phyloP scores from a whole-genome alignment of 2,113 vertebrate genomes.

The Hydrochoerus hydrochaeris region DNA sequence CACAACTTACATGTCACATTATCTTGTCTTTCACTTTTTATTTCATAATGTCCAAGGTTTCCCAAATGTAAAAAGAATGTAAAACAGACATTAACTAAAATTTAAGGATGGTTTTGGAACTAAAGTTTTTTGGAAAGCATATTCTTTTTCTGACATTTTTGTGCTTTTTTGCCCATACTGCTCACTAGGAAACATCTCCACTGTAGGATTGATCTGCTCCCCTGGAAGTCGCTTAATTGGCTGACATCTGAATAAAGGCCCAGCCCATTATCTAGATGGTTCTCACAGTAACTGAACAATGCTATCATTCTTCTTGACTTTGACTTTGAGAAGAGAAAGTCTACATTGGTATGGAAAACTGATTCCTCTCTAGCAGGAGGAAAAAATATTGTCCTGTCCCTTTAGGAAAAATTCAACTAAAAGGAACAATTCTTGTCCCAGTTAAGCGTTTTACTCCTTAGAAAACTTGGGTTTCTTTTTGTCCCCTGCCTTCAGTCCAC shows the following conservation, averaged over 20 bases:
- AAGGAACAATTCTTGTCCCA: neutral
- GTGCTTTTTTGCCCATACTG: neutral
- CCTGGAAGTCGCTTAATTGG: neutral
- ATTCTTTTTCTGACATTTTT: constrained; percentile 4
- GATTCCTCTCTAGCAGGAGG: neutral
- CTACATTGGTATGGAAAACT: neutral
- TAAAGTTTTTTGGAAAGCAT: neutral
- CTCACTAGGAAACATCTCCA: neutral
- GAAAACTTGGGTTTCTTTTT: neutral
- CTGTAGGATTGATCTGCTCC: neutral
- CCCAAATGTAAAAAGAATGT: neutral
- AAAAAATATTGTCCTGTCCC: neutral
- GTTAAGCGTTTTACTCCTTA: neutral
- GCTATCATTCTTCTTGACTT: neutral
- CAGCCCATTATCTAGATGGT: neutral
- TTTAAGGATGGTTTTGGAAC: neutral
- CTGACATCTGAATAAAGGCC: neutral
- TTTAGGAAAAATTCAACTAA: neutral
- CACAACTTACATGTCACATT: constrained; percentile 2
- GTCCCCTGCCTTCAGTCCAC: neutral
- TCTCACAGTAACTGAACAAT: neutral
- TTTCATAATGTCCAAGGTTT: neutral
- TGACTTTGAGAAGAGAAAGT: neutral
- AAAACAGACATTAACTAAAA: neutral
- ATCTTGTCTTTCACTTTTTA: constrained; percentile 33